Evolutionary conservation across 1,140 invertebrate genomes (phyloP).

Genomic region (Macrobrachium nipponense): DNA sequence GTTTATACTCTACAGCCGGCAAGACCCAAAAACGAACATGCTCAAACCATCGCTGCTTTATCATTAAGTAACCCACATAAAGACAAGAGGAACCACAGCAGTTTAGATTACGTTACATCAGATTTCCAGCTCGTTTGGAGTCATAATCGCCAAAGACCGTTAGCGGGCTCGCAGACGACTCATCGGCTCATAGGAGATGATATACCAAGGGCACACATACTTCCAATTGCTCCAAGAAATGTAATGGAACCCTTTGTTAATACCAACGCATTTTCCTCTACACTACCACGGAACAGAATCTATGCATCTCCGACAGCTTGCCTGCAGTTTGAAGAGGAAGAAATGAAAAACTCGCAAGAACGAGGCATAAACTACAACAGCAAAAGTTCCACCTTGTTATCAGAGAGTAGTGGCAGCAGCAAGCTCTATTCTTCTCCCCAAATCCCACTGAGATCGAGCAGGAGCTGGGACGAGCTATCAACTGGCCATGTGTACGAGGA

Average conservation of each 20-base stretch:
- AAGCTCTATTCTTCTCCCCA: constrained; percentile 47
- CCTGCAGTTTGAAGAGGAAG: neutral
- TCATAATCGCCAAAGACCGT: constrained; percentile 19
- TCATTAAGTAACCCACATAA: neutral
- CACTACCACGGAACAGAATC: constrained; percentile 23
- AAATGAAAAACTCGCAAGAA: neutral
- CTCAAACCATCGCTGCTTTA: neutral
- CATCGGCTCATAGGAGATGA: constrained; percentile 5
- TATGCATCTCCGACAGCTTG: constrained; percentile 25
- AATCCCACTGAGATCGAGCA: constrained; percentile 32
- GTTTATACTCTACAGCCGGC: too few species aligned
- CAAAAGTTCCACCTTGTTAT: constrained; percentile 2
- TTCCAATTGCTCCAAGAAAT: constrained; percentile 14
- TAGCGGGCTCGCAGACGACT: neutral
- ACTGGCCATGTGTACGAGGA: constrained; percentile 53
- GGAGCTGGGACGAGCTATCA: constrained; percentile 52
- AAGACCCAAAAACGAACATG: neutral
- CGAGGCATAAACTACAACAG: neutral
- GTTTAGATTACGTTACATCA: constrained; percentile 41
- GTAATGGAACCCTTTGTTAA: constrained; percentile 12
- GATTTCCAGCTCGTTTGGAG: constrained; percentile 45
- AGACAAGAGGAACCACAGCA: neutral
- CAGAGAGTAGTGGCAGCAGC: constrained; percentile 15
- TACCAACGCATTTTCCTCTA: constrained; percentile 28
- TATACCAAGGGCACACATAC: constrained; percentile 23